A percentile compares a stretch with the other conserved stretches of the same genome.
Conservation (phyloP, 2,888 invertebrate genomes). For the Rhodophaea formosa region DNA sequence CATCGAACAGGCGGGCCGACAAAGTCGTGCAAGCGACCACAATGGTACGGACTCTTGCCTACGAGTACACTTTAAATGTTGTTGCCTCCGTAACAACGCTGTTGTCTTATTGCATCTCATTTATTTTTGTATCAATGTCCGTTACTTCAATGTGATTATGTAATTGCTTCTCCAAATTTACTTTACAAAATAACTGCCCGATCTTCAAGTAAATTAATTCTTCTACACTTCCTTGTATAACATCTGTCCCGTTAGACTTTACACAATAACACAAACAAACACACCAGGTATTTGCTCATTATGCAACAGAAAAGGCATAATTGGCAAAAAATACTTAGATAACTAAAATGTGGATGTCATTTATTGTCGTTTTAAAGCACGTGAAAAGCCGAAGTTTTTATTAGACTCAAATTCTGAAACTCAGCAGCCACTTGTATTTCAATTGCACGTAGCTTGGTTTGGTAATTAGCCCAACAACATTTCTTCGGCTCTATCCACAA, state of each 20-base stretch:
- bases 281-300: constrained; percentile 74
- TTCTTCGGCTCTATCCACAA: constrained; percentile 32
- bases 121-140: constrained; percentile 43
- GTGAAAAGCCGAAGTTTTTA: background rate
- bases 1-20: constrained; percentile 96
- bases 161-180: constrained; percentile 37
- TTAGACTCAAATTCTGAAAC: background rate
- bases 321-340: constrained; percentile 69
- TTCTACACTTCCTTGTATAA: constrained; percentile 12
- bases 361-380: constrained; percentile 47
- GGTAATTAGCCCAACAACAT: constrained; percentile 21
- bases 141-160: constrained; percentile 41
- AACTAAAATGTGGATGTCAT: constrained; percentile 70
- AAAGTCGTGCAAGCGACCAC: constrained; percentile 92
- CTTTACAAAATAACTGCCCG: constrained; percentile 18
- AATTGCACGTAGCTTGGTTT: constrained; percentile 15
- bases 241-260: constrained; percentile 49
- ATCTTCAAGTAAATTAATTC: background rate
- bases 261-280: constrained; percentile 47
- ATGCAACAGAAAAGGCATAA: constrained; percentile 72
- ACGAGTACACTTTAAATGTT: constrained; percentile 34
- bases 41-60: constrained; percentile 85
- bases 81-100: constrained; percentile 42
- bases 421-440: background rate
- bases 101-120: constrained; percentile 46